Percentiles rank a stretch among this genome's conserved stretches.
Conservation (phyloP, 2,888 invertebrate species). For the Lomographa bimaculata region DNA sequence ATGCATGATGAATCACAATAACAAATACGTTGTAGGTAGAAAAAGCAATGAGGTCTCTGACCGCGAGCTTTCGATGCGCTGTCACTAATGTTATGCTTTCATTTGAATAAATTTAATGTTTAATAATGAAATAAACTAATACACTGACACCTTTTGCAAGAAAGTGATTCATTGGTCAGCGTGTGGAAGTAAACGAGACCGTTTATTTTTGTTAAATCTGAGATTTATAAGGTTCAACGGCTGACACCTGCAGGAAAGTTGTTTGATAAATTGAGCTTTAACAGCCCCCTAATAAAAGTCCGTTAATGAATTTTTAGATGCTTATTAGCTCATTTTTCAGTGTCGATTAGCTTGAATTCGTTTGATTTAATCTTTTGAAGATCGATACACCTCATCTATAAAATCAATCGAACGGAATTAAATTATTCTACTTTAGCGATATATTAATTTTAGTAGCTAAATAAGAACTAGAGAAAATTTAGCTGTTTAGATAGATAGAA, state of each 20-base stretch:
- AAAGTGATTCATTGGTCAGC: slow-evolving; percentile 14
- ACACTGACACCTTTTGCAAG: slow-evolving; percentile 27
- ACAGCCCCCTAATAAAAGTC: slow-evolving; percentile 7
- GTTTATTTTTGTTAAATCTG: slow-evolving; percentile 15
- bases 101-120: slow-evolving; percentile 34
- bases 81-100: slow-evolving; percentile 35
- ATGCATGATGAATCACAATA: slow-evolving; percentile 46
- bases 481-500: no score
- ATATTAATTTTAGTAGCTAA: no score
- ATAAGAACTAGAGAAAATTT: no score
- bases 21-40: slow-evolving; percentile 29
- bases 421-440: no score
- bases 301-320: slow-evolving; percentile 4
- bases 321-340: slow-evolving; percentile 1
- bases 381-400: no score
- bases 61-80: slow-evolving; percentile 38
- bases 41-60: slow-evolving; percentile 44
- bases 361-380: no score
- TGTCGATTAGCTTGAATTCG: no score
- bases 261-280: slow-evolving; percentile 10
- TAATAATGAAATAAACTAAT: slow-evolving; percentile 23
- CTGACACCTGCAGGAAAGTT: slow-evolving; percentile 23
- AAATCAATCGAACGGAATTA: no score
- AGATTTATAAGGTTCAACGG: slow-evolving; percentile 21
- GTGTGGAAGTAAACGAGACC: slow-evolving; percentile 18